phyloP scores from a whole-genome alignment of 2,113 vertebrate genomes.

The Anarhynchus alexandrinus region DNA sequence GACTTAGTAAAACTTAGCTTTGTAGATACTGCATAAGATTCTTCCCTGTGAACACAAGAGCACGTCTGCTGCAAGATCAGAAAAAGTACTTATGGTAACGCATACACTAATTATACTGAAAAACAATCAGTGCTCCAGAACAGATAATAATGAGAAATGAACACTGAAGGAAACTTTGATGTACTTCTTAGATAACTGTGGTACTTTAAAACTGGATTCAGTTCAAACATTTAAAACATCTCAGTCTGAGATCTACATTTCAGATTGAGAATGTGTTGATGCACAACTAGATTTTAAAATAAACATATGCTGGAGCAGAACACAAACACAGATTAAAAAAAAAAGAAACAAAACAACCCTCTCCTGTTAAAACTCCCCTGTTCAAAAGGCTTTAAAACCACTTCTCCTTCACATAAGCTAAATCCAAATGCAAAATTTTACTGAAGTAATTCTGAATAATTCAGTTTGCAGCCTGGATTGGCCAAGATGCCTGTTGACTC shows the following conservation, averaged over 20 bases:
- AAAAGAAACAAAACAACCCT: background rate
- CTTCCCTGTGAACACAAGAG: background rate
- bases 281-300: constrained; percentile 46
- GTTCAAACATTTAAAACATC: constrained; percentile 48
- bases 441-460: background rate
- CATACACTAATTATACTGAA: background rate
- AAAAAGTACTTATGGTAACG: background rate
- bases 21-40: background rate
- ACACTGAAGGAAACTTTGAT: constrained; percentile 40
- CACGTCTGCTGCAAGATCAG: constrained; percentile 21
- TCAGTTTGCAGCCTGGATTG: background rate
- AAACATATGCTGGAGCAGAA: constrained; percentile 26
- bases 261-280: constrained; percentile 56
- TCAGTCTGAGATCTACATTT: constrained; percentile 24
- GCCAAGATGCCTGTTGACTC: background rate
- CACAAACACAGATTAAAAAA: background rate
- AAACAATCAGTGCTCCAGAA: constrained; percentile 33
- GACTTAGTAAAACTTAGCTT: background rate
- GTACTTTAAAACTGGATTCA: constrained; percentile 47
- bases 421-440: background rate
- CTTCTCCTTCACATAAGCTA: background rate
- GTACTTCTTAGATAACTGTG: constrained; percentile 58
- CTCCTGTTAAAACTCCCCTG: background rate
- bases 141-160: constrained; percentile 61
- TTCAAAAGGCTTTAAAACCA: background rate